Evolutionary conservation across 2,113 vertebrate genomes (phyloP).

Genomic region (Dolichallabes microphthalmus): DNA sequence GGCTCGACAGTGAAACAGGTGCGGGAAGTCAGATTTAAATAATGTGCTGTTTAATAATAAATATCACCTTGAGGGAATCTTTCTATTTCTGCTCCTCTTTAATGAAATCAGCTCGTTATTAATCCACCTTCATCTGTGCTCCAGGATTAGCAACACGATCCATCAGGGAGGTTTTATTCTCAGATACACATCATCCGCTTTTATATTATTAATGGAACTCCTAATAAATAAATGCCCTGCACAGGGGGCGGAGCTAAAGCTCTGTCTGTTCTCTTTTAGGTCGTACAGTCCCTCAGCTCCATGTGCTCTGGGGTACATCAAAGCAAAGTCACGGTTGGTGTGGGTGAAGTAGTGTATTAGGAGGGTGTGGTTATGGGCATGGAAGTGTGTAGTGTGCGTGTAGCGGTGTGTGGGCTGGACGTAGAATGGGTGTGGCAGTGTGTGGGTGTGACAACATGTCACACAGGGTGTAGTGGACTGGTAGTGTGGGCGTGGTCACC

Average conservation of each 20-base stretch:
- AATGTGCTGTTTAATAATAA: slow-evolving; percentile 13
- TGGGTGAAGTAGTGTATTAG: background rate
- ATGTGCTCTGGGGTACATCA: too few species aligned
- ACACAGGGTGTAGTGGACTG: too few species aligned
- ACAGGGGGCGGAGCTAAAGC: background rate
- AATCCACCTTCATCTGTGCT: background rate
- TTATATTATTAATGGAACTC: background rate
- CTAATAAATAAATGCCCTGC: background rate
- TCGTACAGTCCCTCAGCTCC: background rate
- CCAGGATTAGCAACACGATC: slow-evolving; percentile 7
- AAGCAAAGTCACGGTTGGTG: background rate
- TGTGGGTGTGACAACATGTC: background rate
- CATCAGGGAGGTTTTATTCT: slow-evolving; percentile 11
- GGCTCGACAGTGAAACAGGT: background rate
- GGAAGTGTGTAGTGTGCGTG: background rate
- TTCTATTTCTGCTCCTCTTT: background rate
- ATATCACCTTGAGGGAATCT: background rate
- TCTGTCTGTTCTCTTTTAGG: background rate
- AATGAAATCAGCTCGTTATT: slow-evolving; percentile 10
- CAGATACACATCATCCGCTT: background rate
- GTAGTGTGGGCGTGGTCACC: background rate
- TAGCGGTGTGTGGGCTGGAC: background rate
- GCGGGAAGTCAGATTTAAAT: background rate
- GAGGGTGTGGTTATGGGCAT: background rate
- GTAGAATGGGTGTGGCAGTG: background rate